Conservation (phyloP, 2,888 invertebrate genomes). For the Chaetogeoica ovagalla region DNA sequence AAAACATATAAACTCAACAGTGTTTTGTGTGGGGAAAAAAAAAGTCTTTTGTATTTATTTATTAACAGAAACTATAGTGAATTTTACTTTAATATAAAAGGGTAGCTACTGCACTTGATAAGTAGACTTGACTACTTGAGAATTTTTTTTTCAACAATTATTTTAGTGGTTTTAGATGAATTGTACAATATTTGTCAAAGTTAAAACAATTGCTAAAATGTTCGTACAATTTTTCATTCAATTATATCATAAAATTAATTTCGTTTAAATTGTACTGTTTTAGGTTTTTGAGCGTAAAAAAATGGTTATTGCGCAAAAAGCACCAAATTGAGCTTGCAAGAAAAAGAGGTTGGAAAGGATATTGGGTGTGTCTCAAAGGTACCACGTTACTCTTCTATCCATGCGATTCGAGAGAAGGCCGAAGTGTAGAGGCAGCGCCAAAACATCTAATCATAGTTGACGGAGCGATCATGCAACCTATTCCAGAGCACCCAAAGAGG, state of each 20-base stretch:
- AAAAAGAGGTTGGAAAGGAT: constrained; percentile 96
- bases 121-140: background rate
- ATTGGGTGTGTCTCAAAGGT: constrained; percentile 97
- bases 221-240: background rate
- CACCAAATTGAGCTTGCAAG: constrained; percentile 95
- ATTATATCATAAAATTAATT: background rate
- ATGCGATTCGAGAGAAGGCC: constrained; percentile 87
- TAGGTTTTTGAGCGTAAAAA: constrained; percentile 96
- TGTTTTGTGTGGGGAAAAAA: constrained; percentile 3
- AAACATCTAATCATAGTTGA: constrained; percentile 95
- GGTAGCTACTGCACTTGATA: background rate
- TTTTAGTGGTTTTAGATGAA: background rate
- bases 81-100: background rate
- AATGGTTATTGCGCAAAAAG: constrained; percentile 95
- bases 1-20: constrained; percentile 28
- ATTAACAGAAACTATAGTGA: constrained; percentile 13
- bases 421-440: constrained; percentile 88
- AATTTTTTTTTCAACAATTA: background rate
- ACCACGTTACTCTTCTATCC: constrained; percentile 95
- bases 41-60: constrained; percentile 13
- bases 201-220: background rate
- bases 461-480: constrained; percentile 96
- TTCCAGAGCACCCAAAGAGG: constrained; percentile 97
- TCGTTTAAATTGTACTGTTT: constrained; percentile 57
- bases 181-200: background rate